These are phyloP conservation scores for Zhuqinia jingwanae DNA, from an alignment of 2,888 invertebrate species.

Conservation along the genomic window DNA sequence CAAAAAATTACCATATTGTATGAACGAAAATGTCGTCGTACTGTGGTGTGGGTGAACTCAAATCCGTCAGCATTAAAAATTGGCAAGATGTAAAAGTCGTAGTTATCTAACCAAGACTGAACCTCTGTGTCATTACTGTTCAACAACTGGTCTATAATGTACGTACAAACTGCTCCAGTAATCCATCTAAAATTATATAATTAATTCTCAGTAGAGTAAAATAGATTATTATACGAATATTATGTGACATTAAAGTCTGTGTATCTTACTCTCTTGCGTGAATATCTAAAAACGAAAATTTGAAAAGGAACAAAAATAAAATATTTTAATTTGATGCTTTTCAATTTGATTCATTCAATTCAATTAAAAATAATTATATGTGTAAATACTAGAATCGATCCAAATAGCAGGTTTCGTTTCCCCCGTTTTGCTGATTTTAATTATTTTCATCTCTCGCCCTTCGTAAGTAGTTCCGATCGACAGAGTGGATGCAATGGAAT, in stretches of 20 bases:
- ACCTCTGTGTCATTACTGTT: constrained; percentile 82
- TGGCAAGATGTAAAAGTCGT: constrained; percentile 88
- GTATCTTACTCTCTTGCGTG: constrained; percentile 90
- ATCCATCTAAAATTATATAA: constrained; percentile 82
- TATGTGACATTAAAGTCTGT: too few relatives aligned
- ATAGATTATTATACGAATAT: too few relatives aligned
- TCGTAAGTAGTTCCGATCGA: constrained; percentile 79
- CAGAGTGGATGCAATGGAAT: constrained; percentile 42
- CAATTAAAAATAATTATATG: too few relatives aligned
- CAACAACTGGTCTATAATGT: constrained; percentile 72
- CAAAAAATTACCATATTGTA: too few relatives aligned
- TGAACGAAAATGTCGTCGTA: too few relatives aligned
- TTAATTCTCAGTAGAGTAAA: too few relatives aligned
- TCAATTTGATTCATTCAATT: too few relatives aligned
- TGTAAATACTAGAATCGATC: constrained; percentile 82
- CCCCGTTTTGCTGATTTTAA: constrained; percentile 80
- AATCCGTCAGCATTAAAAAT: constrained; percentile 93
- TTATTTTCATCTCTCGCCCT: constrained; percentile 80
- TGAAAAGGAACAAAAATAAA: not conserved
- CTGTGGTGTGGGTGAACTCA: constrained; percentile 87
- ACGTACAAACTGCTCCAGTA: constrained; percentile 68
- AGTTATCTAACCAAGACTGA: constrained; percentile 80
- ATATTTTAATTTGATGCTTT: too few relatives aligned
- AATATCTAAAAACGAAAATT: constrained; percentile 81
- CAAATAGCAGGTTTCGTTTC: constrained; percentile 81